These are phyloP conservation scores for Clarias magur DNA, from an alignment of 2,113 vertebrate genomes.

Conservation along the genomic window DNA sequence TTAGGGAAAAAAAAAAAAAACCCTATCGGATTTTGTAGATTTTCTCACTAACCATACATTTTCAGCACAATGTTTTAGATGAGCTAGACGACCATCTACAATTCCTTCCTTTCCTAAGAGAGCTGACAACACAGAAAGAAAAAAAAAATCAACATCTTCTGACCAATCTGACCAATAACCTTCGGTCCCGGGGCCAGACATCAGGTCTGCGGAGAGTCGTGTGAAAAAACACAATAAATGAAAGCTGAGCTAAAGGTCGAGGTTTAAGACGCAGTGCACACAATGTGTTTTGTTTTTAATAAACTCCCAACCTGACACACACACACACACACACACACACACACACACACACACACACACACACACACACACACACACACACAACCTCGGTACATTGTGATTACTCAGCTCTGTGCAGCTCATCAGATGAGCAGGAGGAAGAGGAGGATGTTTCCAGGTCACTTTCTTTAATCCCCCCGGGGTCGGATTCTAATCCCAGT, in stretches of 20 bases:
- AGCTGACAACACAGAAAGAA: neutral
- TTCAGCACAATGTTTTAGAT: neutral
- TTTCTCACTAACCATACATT: neutral
- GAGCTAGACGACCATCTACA: too few relatives aligned
- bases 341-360: neutral
- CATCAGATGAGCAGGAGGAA: conserved; percentile 1
- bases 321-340: neutral
- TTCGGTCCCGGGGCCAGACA: neutral
- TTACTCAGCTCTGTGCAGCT: conserved; percentile 6
- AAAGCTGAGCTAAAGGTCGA: neutral
- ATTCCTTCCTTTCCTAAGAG: neutral
- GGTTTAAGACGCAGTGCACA: neutral
- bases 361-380: neutral
- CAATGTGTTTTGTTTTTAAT: neutral
- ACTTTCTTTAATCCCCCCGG: conserved; percentile 34
- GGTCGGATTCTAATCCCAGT: conserved; percentile 57
- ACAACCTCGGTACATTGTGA: neutral
- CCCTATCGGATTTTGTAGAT: neutral
- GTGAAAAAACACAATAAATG: neutral
- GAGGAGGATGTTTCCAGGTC: conserved; percentile 40
- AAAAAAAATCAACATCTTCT: neutral
- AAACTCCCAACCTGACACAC: neutral
- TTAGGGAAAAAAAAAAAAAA: too few relatives aligned
- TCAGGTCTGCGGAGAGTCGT: neutral
- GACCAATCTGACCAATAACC: neutral